Base-by-base conservation (phyloP, 1,140 invertebrate species). In the Lepidurus arcticus region DNA sequence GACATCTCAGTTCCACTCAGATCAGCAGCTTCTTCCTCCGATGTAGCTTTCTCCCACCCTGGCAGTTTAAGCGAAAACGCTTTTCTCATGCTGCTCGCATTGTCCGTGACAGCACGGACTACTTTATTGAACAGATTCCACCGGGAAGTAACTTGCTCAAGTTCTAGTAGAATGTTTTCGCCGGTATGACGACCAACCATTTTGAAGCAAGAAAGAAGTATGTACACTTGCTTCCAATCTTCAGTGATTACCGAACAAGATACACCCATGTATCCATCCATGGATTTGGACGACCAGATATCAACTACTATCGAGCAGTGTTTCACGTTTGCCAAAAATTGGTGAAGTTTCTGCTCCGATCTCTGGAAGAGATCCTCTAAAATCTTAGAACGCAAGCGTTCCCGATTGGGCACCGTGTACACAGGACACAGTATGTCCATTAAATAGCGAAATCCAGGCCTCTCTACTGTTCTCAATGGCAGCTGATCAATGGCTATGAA, bases 71-170 rank as follows among this genome's bases (percentile, higher is more conserved):
- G n/a, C 42, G 75, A 76, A 76, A 76, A 76, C 3, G 75, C 75
- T 42, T 76, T 76, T 44, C 44, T 76, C 75, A 76, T 76, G 42
- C 5, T 76, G 24, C 42, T 21, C n/a, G 75, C 75, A 42, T 76
- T 76, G 75, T 76, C 75, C 42, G 75, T 76, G n/a, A 76, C 75
- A 26, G 75, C 75, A n/a, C 75, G 75, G 74, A 74, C 24, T 24
- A 74, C 74, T 24, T 74, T 74, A 13, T 42, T 42, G 13, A 13
- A 42, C 21, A 74, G 42, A 74, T 10, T 42, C 74, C 74, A 74
- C 42, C 74, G 74, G 10, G 13, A 24, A 21, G 42, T 10, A 21
- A 74, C 42, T 24, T 74, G 24, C 21, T 74, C 74, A 24, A 26
- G 42, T 42, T 74, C 10, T 10, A 42, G 10, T 42, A 74, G 1